A percentile compares a stretch with the other conserved stretches of the same genome.
These are phyloP conservation scores for Alosa alosa DNA, from an alignment of 2,113 vertebrate species.

Conservation along the genomic window DNA sequence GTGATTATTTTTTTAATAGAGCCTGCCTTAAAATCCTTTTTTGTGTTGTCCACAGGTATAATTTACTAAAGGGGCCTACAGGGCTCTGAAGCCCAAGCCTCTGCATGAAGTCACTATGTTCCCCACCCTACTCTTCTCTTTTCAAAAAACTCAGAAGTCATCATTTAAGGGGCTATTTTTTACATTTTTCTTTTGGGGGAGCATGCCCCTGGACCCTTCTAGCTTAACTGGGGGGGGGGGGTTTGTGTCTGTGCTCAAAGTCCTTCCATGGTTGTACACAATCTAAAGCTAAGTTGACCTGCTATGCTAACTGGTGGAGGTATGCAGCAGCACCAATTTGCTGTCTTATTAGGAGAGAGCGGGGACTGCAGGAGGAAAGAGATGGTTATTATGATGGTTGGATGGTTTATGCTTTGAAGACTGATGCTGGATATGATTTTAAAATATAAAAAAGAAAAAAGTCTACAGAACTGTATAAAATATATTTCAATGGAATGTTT, in stretches of 20 bases:
- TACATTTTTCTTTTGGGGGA: no score
- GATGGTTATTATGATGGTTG: constrained; percentile 59
- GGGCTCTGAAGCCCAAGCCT: no score
- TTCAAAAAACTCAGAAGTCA: no score
- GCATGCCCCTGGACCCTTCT: no score
- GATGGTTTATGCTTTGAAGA: constrained; percentile 60
- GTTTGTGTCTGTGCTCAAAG: no score
- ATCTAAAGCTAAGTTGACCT: not conserved
- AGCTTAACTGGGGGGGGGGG: no score
- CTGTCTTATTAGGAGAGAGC: not conserved
- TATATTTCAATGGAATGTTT: constrained; percentile 80
- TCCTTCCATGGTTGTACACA: not conserved
- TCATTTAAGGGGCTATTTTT: no score
- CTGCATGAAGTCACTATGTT: no score
- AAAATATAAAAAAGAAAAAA: constrained; percentile 56
- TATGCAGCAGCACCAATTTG: not conserved
- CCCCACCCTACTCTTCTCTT: no score
- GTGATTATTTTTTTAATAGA: not conserved
- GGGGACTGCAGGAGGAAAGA: constrained; percentile 44
- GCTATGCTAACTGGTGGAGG: not conserved
- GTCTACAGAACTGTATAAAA: constrained; percentile 67
- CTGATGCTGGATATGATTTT: constrained; percentile 67
- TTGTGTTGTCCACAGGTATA: not conserved
- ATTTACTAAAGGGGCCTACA: no score
- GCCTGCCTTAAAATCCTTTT: not conserved